phyloP scores from a whole-genome alignment of 2,113 vertebrate genomes.

The Odobenus rosmarus region DNA sequence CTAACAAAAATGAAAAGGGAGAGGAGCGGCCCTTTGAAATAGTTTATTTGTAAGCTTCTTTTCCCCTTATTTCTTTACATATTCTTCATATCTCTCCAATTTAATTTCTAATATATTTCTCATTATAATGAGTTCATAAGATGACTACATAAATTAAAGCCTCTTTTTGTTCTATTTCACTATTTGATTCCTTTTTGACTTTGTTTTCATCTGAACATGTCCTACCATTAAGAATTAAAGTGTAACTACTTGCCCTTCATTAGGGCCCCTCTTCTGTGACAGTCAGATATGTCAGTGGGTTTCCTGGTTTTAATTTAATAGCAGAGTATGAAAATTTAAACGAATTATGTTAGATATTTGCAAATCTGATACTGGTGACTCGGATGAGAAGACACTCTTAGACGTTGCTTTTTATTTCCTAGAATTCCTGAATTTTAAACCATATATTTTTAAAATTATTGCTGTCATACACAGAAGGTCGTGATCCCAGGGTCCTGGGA shows the following conservation, averaged over 20 bases:
- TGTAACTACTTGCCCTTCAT: background rate
- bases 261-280: background rate
- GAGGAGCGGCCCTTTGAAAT: background rate
- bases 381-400: background rate
- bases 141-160: background rate
- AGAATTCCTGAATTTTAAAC: constrained; percentile 23
- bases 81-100: background rate
- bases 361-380: background rate
- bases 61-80: background rate
- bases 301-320: background rate
- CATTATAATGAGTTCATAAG: background rate
- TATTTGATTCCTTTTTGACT: background rate
- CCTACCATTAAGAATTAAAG: background rate
- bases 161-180: background rate
- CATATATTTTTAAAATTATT: background rate
- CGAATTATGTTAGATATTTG: background rate
- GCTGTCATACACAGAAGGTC: background rate
- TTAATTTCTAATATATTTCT: background rate
- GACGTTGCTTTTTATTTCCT: constrained; percentile 1
- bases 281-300: background rate
- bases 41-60: constrained; percentile 23
- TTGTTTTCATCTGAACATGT: background rate
- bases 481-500: too few species aligned
- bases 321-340: background rate
- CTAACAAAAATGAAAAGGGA: background rate